phyloP scores from a whole-genome alignment of 2,888 invertebrate species.

The Neuroscelio doddi region DNA sequence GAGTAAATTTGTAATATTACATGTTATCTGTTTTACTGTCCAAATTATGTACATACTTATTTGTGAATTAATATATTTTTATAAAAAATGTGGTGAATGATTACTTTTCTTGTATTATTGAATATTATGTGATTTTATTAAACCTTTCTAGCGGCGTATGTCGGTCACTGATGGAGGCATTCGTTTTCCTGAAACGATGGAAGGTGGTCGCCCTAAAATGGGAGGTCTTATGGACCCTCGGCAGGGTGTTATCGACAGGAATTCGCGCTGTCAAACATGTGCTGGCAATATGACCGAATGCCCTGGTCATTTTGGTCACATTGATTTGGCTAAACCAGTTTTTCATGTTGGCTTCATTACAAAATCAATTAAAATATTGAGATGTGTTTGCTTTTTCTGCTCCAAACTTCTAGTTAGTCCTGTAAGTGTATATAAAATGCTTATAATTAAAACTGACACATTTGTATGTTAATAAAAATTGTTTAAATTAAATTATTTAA shows the following conservation, averaged over 20 bases:
- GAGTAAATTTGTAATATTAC: too few species aligned
- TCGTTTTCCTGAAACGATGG: slow-evolving; percentile 97
- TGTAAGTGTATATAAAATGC: slow-evolving; percentile 78
- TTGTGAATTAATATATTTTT: too few species aligned
- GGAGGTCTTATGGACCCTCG: slow-evolving; percentile 99
- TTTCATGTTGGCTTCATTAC: slow-evolving; percentile 98
- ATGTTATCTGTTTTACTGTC: too few species aligned
- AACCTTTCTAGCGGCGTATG: slow-evolving; percentile 93
- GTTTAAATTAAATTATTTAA: slow-evolving; percentile 9
- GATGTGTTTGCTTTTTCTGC: slow-evolving; percentile 99
- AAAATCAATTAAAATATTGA: slow-evolving; percentile 96
- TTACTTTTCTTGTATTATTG: too few species aligned
- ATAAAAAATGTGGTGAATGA: too few species aligned
- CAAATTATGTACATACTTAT: too few species aligned
- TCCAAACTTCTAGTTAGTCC: slow-evolving; percentile 97
- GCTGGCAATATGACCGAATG: slow-evolving; percentile 99
- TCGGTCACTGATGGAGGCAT: slow-evolving; percentile 98
- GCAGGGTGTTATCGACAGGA: slow-evolving; percentile 97
- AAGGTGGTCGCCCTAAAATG: slow-evolving; percentile 97
- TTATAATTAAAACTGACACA: not conserved
- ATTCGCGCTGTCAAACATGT: slow-evolving; percentile 94
- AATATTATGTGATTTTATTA: too few species aligned
- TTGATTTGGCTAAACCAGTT: slow-evolving; percentile 98
- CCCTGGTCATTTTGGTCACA: slow-evolving; percentile 99
- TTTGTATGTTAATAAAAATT: too few species aligned